Evolutionary conservation across 2,797 vertebrate species (phyloP).

Genomic region (Periophthalmus magnuspinnatus): DNA sequence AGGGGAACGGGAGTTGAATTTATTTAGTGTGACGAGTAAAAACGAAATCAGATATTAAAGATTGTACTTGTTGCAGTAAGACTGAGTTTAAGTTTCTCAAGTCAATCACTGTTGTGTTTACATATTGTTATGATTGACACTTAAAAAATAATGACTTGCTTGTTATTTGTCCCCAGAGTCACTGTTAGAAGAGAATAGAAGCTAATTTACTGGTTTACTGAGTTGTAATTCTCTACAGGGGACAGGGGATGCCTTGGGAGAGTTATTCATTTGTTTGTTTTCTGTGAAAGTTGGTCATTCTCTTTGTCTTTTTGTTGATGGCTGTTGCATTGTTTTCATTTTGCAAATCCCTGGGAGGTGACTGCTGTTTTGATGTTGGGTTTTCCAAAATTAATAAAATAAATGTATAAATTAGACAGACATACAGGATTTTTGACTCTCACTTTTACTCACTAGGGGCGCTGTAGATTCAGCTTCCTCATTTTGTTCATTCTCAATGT

Average conservation of each 20-base stretch:
- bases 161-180: not conserved
- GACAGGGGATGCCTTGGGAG: too few relatives aligned
- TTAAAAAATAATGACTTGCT: not conserved
- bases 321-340: not conserved
- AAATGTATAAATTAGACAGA: not conserved
- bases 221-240: not conserved
- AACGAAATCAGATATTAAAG: not conserved
- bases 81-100: too few relatives aligned
- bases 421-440: not conserved
- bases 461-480: not conserved
- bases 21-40: not conserved
- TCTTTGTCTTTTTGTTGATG: not conserved
- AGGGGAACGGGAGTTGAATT: conserved; percentile 12
- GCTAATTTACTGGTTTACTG: not conserved
- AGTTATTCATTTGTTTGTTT: not conserved
- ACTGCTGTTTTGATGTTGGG: not conserved
- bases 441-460: not conserved
- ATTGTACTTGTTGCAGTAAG: too few relatives aligned
- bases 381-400: not conserved
- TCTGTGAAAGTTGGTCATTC: not conserved
- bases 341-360: not conserved
- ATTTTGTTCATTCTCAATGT: not conserved
- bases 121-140: too few relatives aligned
- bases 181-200: not conserved
- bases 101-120: too few relatives aligned